Percentiles rank a stretch among this genome's conserved stretches.
Conservation (phyloP, 2,113 vertebrate genomes). For the Eclectus roratus region DNA sequence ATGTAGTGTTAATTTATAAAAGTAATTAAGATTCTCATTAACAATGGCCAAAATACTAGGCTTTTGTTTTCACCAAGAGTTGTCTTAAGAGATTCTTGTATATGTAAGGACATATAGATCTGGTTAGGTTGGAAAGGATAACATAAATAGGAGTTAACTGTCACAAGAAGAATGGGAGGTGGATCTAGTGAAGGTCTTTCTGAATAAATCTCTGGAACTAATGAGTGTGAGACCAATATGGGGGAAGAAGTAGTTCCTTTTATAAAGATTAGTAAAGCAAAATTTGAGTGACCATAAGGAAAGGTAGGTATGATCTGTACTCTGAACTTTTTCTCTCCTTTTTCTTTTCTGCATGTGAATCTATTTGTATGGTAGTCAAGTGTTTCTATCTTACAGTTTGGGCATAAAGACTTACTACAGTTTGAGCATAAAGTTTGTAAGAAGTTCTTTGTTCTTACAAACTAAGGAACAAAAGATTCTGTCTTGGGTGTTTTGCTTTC, state of each 20-base stretch:
- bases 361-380: neutral
- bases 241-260: neutral
- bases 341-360: neutral
- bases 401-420: neutral
- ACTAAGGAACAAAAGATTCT: neutral
- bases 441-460: neutral
- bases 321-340: neutral
- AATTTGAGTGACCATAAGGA: neutral
- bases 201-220: neutral
- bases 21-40: neutral
- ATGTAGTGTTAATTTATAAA: neutral
- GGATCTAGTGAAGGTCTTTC: neutral
- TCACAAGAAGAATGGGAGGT: neutral
- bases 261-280: neutral
- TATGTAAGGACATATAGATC: neutral
- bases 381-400: neutral
- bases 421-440: neutral
- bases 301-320: neutral
- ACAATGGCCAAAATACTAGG: neutral
- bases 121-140: neutral
- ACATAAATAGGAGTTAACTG: neutral
- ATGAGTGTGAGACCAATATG: neutral
- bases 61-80: neutral
- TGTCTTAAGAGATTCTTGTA: neutral
- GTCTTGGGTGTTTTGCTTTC: neutral